phyloP scores from a whole-genome alignment of 1,140 invertebrate genomes.

The Hermatobates lingyangjiaoensis region DNA sequence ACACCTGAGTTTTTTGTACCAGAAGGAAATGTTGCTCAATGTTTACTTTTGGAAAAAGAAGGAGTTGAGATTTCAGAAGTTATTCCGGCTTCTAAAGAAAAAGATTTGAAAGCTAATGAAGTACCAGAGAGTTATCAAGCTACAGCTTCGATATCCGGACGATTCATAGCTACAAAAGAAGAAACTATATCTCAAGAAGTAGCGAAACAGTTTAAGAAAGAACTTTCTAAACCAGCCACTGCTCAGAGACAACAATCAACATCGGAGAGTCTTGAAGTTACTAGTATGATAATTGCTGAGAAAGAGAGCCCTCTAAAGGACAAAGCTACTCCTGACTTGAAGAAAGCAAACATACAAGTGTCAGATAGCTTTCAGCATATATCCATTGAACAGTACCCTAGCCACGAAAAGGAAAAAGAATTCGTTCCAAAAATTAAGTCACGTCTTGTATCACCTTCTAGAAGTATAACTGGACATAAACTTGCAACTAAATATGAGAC shows the following conservation, averaged over 20 bases:
- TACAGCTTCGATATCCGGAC: slow-evolving; percentile 25
- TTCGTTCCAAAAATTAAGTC: slow-evolving; percentile 21
- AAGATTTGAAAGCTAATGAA: slow-evolving; percentile 24
- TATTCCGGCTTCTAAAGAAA: slow-evolving; percentile 17
- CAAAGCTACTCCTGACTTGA: slow-evolving; percentile 26
- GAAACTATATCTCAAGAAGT: slow-evolving; percentile 30
- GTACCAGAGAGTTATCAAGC: slow-evolving; percentile 18
- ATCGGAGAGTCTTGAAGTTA: slow-evolving; percentile 30
- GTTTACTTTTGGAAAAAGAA: slow-evolving; percentile 29
- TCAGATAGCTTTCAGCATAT: slow-evolving; percentile 27
- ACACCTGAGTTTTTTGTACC: slow-evolving; percentile 23
- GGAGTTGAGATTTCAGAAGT: slow-evolving; percentile 32
- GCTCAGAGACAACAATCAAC: slow-evolving; percentile 28
- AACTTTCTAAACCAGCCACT: slow-evolving; percentile 21
- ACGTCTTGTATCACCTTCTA: slow-evolving; percentile 21
- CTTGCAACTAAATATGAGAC: slow-evolving; percentile 31
- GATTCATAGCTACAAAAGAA: slow-evolving; percentile 28
- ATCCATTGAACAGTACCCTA: slow-evolving; percentile 29
- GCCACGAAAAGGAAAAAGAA: slow-evolving; percentile 31
- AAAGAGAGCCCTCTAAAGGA: slow-evolving; percentile 31
- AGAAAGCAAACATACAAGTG: slow-evolving; percentile 29
- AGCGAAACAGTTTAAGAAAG: slow-evolving; percentile 25
- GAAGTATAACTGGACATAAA: slow-evolving; percentile 27
- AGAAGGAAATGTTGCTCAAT: slow-evolving; percentile 25
- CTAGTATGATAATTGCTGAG: slow-evolving; percentile 30